A percentile compares a stretch with the other conserved stretches of the same genome.
These are phyloP conservation scores for Malurus leucopterus DNA, from an alignment of 2,797 vertebrate genomes.

Conservation along the genomic window DNA sequence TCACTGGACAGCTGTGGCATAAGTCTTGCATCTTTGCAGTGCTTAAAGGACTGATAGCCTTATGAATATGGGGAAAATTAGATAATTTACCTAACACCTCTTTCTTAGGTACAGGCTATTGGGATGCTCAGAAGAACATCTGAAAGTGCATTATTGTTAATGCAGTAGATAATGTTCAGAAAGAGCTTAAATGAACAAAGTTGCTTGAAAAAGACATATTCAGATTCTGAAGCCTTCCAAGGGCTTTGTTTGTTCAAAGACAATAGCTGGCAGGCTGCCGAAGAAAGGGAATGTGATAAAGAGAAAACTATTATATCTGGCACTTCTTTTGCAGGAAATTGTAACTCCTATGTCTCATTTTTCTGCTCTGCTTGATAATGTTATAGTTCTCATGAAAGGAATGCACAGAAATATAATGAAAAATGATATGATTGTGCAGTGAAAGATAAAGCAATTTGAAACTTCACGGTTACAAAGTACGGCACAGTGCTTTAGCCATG, in stretches of 20 bases:
- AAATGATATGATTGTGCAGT: constrained; percentile 22
- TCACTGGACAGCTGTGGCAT: neutral
- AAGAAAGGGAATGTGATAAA: constrained; percentile 3
- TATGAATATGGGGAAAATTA: neutral
- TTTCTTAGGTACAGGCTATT: neutral
- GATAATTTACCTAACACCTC: neutral
- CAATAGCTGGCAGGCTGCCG: constrained; percentile 11
- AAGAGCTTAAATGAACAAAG: neutral
- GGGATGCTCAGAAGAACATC: neutral
- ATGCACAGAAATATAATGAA: constrained; percentile 25
- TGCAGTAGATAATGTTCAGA: neutral
- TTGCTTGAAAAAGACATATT: neutral
- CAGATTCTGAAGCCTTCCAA: neutral
- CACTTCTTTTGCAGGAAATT: neutral
- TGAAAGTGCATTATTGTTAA: neutral
- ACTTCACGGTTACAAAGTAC: neutral
- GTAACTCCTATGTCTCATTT: constrained; percentile 13
- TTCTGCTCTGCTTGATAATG: constrained; percentile 32
- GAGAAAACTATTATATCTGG: constrained; percentile 19
- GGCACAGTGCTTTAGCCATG: neutral
- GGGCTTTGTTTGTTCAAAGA: neutral
- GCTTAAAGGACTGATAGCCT: neutral
- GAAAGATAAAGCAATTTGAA: constrained; percentile 39
- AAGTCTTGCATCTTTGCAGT: neutral
- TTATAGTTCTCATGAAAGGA: constrained; percentile 23